Evolutionary conservation across 92 coral and sea anemone species (phyloP), one percentile per base, ranked within the genome.

Genomic region (Siderastrea siderea): DNA sequence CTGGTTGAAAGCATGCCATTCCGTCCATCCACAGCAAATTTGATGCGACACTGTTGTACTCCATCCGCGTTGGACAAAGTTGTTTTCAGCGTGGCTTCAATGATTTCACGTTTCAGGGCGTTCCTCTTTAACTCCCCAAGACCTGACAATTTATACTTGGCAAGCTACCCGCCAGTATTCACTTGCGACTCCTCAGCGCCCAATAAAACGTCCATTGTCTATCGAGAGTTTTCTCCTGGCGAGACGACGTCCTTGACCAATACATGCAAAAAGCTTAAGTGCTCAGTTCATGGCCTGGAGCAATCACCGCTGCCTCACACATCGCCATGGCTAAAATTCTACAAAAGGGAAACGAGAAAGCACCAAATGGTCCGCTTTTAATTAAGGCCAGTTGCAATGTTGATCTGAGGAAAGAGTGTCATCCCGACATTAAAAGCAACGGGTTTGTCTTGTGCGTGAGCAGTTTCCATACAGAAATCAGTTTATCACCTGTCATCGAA

Each of bases 251-350:
- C n/a, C 26, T 43, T 89, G 6, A 54, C 66, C 70, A 66, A 75
- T 68, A 13, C 62, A 15, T 68, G 87, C 75, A 89, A 89, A 59
- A 47, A 55, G 57, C 10, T 59, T 49, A 77, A 83, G 7, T 68
- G 84, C 46, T 71, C 88, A 7, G 63, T 89, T 47, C 92, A 89
- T 38, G 82, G 88, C 92, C 83, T 38, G 82, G 88, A 13, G 75
- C 68, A 16, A 55, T 89, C 47, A 89, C 92, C 47, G 92, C 92
- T 3, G 88, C 92, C 12, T 47, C 83, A 17, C 85, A 65, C 71
- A 62, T 89, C 11, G 92, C 92, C 60, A 82, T 89, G 92, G 88
- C 85, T 1, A 67, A 76, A 71, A 83, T 89, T 26, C n/a, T 89
- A 59, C 65, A 89, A 16, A 74, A 26, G 48, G 61, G 38, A 9